phyloP scores from a whole-genome alignment of 2,113 vertebrate genomes.

The Ptychochromis oligacanthus region DNA sequence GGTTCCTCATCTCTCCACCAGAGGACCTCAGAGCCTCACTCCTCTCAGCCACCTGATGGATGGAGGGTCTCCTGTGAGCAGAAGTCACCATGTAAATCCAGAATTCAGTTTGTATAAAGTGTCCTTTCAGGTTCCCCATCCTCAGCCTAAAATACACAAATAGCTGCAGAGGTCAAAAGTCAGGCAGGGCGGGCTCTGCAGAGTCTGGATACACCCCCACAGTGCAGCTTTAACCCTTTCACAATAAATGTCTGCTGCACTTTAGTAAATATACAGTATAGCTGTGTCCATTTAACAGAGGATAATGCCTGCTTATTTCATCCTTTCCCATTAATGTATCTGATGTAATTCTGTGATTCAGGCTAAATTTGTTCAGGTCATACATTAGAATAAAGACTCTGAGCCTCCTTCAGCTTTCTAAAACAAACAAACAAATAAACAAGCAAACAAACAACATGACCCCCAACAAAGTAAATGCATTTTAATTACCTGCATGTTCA shows the following conservation, averaged over 20 bases:
- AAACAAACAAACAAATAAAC: too few relatives aligned
- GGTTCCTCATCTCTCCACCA: conserved; percentile 10
- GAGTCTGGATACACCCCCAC: not conserved
- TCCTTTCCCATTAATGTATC: not conserved
- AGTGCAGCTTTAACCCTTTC: not conserved
- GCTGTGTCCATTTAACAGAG: not conserved
- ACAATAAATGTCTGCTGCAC: not conserved
- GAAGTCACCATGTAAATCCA: not conserved
- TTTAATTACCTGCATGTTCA: too few relatives aligned
- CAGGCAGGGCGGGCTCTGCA: not conserved
- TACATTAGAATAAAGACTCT: too few relatives aligned
- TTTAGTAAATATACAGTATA: not conserved
- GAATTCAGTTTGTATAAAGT: not conserved
- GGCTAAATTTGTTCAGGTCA: too few relatives aligned
- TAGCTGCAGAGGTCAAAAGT: not conserved
- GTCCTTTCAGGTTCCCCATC: not conserved
- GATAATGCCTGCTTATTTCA: not conserved
- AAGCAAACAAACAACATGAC: too few relatives aligned
- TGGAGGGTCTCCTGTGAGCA: not conserved
- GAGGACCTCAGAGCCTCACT: not conserved
- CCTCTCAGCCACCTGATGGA: not conserved
- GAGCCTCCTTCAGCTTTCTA: too few relatives aligned
- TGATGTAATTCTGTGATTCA: not conserved
- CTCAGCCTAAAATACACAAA: not conserved
- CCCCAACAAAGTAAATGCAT: too few relatives aligned